These are phyloP conservation scores for Solea senegalensis DNA, from an alignment of 2,113 vertebrate genomes.

Conservation along the genomic window DNA sequence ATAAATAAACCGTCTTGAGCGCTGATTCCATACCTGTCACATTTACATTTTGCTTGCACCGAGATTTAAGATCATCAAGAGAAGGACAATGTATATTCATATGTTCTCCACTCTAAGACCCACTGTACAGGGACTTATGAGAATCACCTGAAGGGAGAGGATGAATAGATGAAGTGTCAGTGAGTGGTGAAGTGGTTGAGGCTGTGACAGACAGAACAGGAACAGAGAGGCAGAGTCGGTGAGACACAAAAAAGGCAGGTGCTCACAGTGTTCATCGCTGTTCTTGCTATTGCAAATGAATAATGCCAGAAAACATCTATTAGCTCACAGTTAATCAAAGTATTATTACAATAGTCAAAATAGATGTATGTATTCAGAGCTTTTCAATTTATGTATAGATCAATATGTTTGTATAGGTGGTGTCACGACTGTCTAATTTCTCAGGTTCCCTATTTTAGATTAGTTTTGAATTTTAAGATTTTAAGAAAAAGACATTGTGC, in stretches of 20 bases:
- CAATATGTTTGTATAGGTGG: background rate
- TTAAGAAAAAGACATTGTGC: background rate
- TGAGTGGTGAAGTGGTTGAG: background rate
- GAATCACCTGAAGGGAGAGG: conserved; percentile 33
- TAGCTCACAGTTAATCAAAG: background rate
- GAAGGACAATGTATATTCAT: conserved; percentile 10
- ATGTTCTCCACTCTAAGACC: conserved; percentile 18
- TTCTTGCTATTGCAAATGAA: conserved; percentile 16
- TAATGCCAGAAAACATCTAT: conserved; percentile 25
- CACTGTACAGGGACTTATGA: conserved; percentile 27
- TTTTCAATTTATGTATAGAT: conserved; percentile 12
- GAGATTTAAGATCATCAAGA: conserved; percentile 11
- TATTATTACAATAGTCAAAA: conserved; percentile 24
- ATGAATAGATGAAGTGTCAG: conserved; percentile 18
- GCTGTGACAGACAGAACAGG: conserved; percentile 14
- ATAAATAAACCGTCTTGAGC: background rate
- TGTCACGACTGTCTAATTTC: background rate
- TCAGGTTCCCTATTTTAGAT: background rate
- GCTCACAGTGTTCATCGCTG: background rate
- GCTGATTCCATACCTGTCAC: background rate
- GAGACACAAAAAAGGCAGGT: conserved; percentile 21
- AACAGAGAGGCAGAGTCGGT: conserved; percentile 19
- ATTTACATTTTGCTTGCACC: background rate
- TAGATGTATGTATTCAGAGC: background rate
- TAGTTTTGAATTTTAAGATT: conserved; percentile 10